Percentiles rank a stretch among this genome's conserved stretches.
These are phyloP conservation scores for Syrphus vitripennis DNA, from an alignment of 2,888 invertebrate species.

Conservation along the genomic window DNA sequence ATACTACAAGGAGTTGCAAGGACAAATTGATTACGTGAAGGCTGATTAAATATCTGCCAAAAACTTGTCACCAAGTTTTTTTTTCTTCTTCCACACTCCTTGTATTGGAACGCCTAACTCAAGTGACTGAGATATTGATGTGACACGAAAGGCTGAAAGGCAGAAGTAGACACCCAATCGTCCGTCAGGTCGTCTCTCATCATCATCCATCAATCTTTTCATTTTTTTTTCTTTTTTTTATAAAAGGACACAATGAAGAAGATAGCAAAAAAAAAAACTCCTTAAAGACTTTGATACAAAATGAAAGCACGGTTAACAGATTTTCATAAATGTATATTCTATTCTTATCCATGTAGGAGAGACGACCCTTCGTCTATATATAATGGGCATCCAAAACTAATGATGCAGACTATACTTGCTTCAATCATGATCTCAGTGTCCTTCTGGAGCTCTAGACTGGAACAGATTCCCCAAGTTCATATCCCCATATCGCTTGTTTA, in stretches of 20 bases:
- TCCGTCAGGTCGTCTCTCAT: slow-evolving; percentile 31
- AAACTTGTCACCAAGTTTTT: slow-evolving; percentile 61
- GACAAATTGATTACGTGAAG: slow-evolving; percentile 70
- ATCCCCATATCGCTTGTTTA: slow-evolving; percentile 67
- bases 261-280: background rate
- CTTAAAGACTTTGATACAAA: slow-evolving; percentile 24
- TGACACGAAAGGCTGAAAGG: slow-evolving; percentile 57
- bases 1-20: slow-evolving; percentile 8
- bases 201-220: slow-evolving; percentile 63
- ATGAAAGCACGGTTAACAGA: slow-evolving; percentile 27
- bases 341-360: slow-evolving; percentile 32
- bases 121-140: slow-evolving; percentile 65
- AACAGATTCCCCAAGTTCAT: slow-evolving; percentile 22
- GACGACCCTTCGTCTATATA: background rate
- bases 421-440: background rate
- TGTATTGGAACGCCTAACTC: slow-evolving; percentile 9
- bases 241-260: background rate
- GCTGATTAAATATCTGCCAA: slow-evolving; percentile 69
- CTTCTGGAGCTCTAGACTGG: background rate
- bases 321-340: slow-evolving; percentile 49
- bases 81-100: background rate
- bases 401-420: slow-evolving; percentile 43
- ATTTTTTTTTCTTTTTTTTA: background rate
- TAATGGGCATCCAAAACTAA: slow-evolving; percentile 38
- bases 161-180: slow-evolving; percentile 17